These are phyloP conservation scores for Metopia argyrocephala DNA, from an alignment of 2,888 invertebrate species.

Conservation along the genomic window DNA sequence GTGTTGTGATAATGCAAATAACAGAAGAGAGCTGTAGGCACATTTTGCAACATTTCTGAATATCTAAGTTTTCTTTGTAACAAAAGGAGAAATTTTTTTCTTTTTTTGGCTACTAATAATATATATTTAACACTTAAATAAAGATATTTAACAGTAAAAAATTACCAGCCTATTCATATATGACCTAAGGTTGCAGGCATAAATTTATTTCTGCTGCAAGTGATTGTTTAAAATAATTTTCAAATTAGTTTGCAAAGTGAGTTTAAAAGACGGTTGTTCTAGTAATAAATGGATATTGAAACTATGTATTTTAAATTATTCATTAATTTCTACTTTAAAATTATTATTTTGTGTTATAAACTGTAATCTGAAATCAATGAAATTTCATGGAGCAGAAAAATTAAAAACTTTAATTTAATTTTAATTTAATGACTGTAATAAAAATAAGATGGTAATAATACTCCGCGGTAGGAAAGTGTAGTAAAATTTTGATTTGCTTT, in stretches of 20 bases:
- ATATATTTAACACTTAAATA: constrained; percentile 48
- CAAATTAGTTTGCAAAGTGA: not conserved
- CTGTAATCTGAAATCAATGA: not conserved
- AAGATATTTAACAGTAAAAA: constrained; percentile 58
- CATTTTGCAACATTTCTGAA: not conserved
- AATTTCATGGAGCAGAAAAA: not conserved
- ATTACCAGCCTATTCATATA: constrained; percentile 17
- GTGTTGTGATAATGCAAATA: not conserved
- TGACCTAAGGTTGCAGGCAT: constrained; percentile 16
- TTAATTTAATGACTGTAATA: no score
- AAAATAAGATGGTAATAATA: not conserved
- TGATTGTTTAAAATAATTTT: not conserved
- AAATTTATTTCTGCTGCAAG: not conserved
- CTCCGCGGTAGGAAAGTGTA: no score
- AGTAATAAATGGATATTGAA: not conserved
- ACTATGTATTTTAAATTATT: not conserved
- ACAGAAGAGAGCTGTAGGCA: not conserved
- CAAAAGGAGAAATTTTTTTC: not conserved
- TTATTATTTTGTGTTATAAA: no score
- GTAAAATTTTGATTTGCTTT: no score
- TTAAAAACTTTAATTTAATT: not conserved
- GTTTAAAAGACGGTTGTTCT: not conserved
- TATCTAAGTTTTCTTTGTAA: not conserved
- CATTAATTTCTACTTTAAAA: not conserved
- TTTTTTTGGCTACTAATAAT: not conserved